These are phyloP conservation scores for Hapalemur alaotrensis DNA, from an alignment of 2,797 vertebrate species.

Conservation along the genomic window DNA sequence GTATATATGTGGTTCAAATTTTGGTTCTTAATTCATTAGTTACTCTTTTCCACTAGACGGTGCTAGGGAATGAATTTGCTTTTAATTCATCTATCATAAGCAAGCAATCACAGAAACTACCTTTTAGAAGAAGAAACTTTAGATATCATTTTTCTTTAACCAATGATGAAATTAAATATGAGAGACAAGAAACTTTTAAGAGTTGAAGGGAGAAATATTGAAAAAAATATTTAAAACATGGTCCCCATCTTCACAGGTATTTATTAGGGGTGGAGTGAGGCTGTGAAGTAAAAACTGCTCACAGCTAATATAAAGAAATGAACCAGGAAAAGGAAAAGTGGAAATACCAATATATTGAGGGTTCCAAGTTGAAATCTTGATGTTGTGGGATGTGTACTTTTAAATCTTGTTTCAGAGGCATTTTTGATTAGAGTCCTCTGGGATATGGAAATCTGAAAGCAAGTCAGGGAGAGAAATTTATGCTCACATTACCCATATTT, in stretches of 20 bases:
- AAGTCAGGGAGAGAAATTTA: not conserved
- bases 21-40: not conserved
- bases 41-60: conserved; percentile 83
- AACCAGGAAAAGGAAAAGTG: not conserved
- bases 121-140: not conserved
- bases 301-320: not conserved
- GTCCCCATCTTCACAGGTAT: not conserved
- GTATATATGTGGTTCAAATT: not conserved
- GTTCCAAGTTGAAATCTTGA: not conserved
- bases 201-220: not conserved
- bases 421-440: not conserved
- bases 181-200: not conserved
- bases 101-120: conserved; percentile 7
- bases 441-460: not conserved
- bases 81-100: not conserved
- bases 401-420: not conserved
- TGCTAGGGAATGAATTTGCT: conserved; percentile 60
- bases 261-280: not conserved
- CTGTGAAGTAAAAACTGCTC: not conserved
- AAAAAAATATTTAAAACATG: not conserved
- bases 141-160: not conserved
- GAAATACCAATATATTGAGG: not conserved
- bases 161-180: conserved; percentile 11
- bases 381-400: not conserved
- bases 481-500: not conserved